Percentiles rank a stretch among this genome's conserved stretches.
phyloP scores from a whole-genome alignment of 2,113 vertebrate genomes.

The Sturnira hondurensis region DNA sequence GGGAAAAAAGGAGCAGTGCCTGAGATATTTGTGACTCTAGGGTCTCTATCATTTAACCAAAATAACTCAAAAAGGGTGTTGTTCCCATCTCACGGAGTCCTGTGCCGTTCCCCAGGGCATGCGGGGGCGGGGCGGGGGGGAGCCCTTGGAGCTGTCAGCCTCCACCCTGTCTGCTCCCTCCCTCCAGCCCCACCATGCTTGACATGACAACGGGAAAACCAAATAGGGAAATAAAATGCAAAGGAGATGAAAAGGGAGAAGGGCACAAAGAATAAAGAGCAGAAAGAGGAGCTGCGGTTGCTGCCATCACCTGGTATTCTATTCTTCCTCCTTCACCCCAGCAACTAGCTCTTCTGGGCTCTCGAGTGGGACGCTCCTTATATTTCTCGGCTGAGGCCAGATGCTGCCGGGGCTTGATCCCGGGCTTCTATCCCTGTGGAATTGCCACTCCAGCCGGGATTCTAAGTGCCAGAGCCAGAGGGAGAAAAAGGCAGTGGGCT shows the following conservation, averaged over 20 bases:
- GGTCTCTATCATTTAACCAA: constrained; percentile 44
- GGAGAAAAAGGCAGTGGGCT: background rate
- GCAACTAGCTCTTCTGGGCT: background rate
- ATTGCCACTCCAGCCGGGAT: constrained; percentile 14
- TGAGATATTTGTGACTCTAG: constrained; percentile 53
- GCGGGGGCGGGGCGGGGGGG: no score
- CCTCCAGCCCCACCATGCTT: background rate
- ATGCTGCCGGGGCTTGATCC: background rate
- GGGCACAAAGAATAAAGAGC: background rate
- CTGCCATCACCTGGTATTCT: background rate
- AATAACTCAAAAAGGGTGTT: constrained; percentile 58
- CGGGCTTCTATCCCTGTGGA: constrained; percentile 21
- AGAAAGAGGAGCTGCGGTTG: background rate
- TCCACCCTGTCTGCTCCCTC: background rate
- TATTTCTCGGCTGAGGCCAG: background rate
- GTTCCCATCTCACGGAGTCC: background rate
- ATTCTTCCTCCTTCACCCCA: background rate
- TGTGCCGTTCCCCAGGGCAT: background rate
- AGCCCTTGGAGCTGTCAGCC: background rate
- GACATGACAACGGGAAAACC: background rate
- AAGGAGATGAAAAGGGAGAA: background rate
- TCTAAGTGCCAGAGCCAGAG: constrained; percentile 24
- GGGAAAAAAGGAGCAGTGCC: constrained; percentile 42
- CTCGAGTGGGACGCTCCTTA: background rate
- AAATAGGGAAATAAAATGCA: background rate